These are phyloP conservation scores for Procambarus virginalis DNA, from an alignment of 1,140 invertebrate genomes.

Conservation along the genomic window DNA sequence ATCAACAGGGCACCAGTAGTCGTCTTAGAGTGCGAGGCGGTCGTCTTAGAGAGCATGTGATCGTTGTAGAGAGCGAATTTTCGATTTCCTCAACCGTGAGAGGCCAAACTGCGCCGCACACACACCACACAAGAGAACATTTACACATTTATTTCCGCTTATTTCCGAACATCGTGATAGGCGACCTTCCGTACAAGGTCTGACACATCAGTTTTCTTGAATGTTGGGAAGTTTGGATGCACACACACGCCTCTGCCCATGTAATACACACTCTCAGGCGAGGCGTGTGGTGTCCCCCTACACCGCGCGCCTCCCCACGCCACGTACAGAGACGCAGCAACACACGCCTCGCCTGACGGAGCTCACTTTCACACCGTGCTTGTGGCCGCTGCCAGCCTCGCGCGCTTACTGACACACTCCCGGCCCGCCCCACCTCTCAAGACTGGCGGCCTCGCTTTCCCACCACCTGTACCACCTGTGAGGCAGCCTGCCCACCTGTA, in stretches of 20 bases:
- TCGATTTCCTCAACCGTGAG: too few relatives aligned
- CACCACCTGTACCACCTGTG: slow-evolving; percentile 1
- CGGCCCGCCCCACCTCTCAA: background rate
- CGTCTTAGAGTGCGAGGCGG: too few relatives aligned
- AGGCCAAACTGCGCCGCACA: too few relatives aligned
- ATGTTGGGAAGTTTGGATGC: background rate
- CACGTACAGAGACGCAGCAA: background rate
- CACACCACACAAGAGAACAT: too few relatives aligned
- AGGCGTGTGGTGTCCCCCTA: background rate
- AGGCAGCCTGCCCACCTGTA: too few relatives aligned
- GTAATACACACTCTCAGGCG: background rate
- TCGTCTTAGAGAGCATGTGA: too few relatives aligned
- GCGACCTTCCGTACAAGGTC: background rate
- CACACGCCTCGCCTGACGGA: too few relatives aligned
- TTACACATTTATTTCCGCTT: background rate
- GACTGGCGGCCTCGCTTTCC: background rate
- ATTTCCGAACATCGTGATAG: background rate
- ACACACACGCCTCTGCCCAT: background rate
- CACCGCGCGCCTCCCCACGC: background rate
- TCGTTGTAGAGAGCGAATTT: too few relatives aligned
- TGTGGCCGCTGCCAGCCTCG: background rate
- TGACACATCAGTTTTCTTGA: background rate
- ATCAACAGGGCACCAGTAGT: too few relatives aligned
- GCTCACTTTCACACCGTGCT: too few relatives aligned
- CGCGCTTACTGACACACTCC: background rate